These are phyloP conservation scores for Vicugna pacos DNA, from an alignment of 2,113 vertebrate species.

Conservation along the genomic window DNA sequence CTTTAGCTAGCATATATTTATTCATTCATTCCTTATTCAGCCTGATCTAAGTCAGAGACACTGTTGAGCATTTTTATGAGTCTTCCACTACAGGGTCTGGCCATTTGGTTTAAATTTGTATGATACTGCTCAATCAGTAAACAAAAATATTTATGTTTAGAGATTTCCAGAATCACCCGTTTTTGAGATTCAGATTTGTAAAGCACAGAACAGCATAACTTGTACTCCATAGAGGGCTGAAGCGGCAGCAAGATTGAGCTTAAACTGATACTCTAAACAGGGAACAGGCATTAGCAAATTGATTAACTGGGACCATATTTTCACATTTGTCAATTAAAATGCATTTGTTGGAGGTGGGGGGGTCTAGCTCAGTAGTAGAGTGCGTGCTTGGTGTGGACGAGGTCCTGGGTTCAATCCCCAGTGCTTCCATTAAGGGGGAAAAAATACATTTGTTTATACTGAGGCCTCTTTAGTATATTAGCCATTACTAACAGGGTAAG, in stretches of 20 bases:
- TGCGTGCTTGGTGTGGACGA: no score
- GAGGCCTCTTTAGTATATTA: not conserved
- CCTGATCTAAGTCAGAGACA: slow-evolving; percentile 51
- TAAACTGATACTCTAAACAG: not conserved
- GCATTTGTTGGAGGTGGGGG: not conserved
- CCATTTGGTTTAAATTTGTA: slow-evolving; percentile 58
- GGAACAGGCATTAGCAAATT: not conserved
- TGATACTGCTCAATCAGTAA: slow-evolving; percentile 48
- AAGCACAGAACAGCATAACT: slow-evolving; percentile 35
- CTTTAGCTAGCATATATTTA: slow-evolving; percentile 56
- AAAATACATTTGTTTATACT: slow-evolving; percentile 29
- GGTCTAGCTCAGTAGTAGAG: no score
- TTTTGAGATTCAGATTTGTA: slow-evolving; percentile 26
- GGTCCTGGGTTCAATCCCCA: no score
- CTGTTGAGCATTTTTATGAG: slow-evolving; percentile 54
- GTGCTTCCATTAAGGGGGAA: no score
- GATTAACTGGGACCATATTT: slow-evolving; percentile 9
- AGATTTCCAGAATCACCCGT: slow-evolving; percentile 31
- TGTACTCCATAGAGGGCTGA: not conserved
- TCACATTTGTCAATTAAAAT: slow-evolving; percentile 19
- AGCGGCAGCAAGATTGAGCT: not conserved
- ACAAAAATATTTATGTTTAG: slow-evolving; percentile 50
- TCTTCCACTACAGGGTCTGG: slow-evolving; percentile 5
- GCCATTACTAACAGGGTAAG: not conserved
- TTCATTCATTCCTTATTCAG: slow-evolving; percentile 59